Conservation (phyloP, 2,113 vertebrate genomes). For the Girardinichthys multiradiatus region DNA sequence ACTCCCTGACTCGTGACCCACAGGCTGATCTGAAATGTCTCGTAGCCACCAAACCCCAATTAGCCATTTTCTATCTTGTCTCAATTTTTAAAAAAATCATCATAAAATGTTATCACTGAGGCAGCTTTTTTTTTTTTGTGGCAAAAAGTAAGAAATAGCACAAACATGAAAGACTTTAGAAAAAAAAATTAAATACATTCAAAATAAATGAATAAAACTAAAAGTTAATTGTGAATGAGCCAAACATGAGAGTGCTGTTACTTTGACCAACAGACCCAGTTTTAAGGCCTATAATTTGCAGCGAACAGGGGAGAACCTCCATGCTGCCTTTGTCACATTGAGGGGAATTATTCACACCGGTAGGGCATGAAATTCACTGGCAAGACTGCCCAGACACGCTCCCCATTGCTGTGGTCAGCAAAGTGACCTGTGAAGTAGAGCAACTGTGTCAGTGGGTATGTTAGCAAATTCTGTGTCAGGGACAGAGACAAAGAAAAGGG, state of each 20-base stretch:
- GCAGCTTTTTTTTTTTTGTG: too few species aligned
- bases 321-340: slow-evolving; percentile 25
- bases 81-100: slow-evolving; percentile 35
- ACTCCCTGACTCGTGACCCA: slow-evolving; percentile 33
- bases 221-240: slow-evolving; percentile 16
- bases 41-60: slow-evolving; percentile 38
- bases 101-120: neutral
- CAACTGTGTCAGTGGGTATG: slow-evolving; percentile 1
- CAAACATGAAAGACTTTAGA: neutral
- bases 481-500: neutral
- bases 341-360: slow-evolving; percentile 46
- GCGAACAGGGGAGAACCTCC: slow-evolving; percentile 40
- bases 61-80: slow-evolving; percentile 41
- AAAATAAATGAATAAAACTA: slow-evolving; percentile 12
- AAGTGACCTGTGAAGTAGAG: slow-evolving; percentile 28
- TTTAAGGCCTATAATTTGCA: slow-evolving; percentile 45
- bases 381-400: slow-evolving; percentile 22
- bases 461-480: neutral
- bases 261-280: slow-evolving; percentile 18
- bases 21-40: slow-evolving; percentile 27
- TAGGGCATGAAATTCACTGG: slow-evolving; percentile 47
- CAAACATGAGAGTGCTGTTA: slow-evolving; percentile 26
- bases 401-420: slow-evolving; percentile 3
- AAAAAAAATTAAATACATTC: neutral
- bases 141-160: neutral